A percentile compares a stretch with the other conserved stretches of the same genome.
These are phyloP conservation scores for Perca flavescens DNA, from an alignment of 2,113 vertebrate genomes.

Conservation along the genomic window DNA sequence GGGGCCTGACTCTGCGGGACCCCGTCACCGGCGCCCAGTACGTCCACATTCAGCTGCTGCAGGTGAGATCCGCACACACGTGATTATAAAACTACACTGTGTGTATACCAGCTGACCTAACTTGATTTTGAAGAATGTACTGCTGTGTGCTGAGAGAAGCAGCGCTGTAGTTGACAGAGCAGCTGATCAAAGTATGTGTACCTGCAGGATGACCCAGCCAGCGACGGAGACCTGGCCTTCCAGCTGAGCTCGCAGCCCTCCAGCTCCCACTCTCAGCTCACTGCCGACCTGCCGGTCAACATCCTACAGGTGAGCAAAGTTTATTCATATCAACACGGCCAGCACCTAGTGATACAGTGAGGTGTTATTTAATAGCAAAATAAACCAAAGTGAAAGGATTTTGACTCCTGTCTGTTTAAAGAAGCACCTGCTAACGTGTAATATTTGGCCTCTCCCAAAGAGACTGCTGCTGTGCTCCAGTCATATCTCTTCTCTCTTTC, in stretches of 20 bases:
- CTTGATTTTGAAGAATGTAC: not conserved
- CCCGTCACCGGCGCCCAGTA: constrained; percentile 88
- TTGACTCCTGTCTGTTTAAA: no score
- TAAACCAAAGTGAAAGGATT: no score
- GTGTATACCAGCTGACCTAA: not conserved
- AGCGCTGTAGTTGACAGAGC: no score
- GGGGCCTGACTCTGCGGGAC: constrained; percentile 87
- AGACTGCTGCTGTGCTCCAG: no score
- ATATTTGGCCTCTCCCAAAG: no score
- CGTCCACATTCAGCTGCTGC: constrained; percentile 93
- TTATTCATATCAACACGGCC: not conserved
- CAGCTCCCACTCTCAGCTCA: constrained; percentile 90
- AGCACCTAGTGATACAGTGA: not conserved
- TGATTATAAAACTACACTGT: no score
- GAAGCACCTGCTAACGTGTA: no score
- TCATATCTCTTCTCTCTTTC: no score
- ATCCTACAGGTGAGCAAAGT: constrained; percentile 89
- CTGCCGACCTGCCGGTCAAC: constrained; percentile 92
- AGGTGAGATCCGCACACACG: constrained; percentile 83
- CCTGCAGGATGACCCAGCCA: constrained; percentile 88
- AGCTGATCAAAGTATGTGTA: constrained; percentile 27
- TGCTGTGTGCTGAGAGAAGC: not conserved
- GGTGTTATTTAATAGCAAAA: not conserved
- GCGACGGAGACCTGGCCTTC: constrained; percentile 90
- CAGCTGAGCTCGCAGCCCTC: constrained; percentile 91